phyloP scores from a whole-genome alignment of 2,113 vertebrate species.

The Bagarius yarrelli region DNA sequence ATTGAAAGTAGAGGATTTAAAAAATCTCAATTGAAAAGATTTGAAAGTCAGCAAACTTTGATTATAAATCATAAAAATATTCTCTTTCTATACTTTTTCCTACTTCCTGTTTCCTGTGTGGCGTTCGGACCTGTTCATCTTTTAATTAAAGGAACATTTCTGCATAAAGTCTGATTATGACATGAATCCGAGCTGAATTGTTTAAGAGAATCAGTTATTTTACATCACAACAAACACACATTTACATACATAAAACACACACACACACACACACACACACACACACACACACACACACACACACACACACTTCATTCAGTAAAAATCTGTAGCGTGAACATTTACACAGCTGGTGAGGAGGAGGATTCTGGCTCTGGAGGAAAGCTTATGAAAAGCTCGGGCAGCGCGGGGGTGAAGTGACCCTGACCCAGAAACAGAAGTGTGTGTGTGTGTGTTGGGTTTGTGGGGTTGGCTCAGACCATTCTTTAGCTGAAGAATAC shows the following conservation, averaged over 20 bases:
- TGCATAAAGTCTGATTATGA: neutral
- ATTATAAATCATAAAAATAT: too few relatives aligned
- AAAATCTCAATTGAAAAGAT: too few relatives aligned
- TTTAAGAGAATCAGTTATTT: neutral
- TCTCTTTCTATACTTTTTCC: too few relatives aligned
- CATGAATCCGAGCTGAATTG: neutral
- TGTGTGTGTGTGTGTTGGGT: neutral
- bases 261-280: slow-evolving; percentile 5
- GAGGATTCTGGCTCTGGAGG: slow-evolving; percentile 42
- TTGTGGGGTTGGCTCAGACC: too few relatives aligned
- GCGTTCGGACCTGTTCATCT: neutral
- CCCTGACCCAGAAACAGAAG: slow-evolving; percentile 67
- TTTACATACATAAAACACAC: neutral
- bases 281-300: slow-evolving; percentile 1
- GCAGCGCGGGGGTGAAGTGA: slow-evolving; percentile 47
- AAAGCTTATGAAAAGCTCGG: slow-evolving; percentile 46
- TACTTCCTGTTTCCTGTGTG: too few relatives aligned
- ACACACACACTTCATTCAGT: neutral
- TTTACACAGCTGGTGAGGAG: slow-evolving; percentile 29
- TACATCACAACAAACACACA: neutral
- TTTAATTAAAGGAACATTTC: neutral
- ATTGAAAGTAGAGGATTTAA: too few relatives aligned
- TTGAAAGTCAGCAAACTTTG: too few relatives aligned
- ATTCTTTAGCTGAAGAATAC: slow-evolving; percentile 23
- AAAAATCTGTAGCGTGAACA: slow-evolving; percentile 13